Percentiles rank a stretch among this genome's conserved stretches.
These are phyloP conservation scores for Meta bourneti DNA, from an alignment of 2,888 invertebrate genomes.

Conservation along the genomic window DNA sequence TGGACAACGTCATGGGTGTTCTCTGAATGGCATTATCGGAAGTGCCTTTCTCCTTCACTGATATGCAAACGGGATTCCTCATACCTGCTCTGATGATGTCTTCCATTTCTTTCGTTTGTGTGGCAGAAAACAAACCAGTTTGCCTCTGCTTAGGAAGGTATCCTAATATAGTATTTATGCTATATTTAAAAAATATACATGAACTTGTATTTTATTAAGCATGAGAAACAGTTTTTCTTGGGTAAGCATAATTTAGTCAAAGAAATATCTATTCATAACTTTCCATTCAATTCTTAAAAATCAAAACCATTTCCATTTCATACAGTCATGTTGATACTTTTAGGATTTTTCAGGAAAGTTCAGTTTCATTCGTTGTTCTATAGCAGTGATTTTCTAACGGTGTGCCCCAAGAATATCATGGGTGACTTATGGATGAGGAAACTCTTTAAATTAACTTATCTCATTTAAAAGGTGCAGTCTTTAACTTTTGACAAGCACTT, in stretches of 20 bases:
- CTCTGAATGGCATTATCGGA: conserved; percentile 78
- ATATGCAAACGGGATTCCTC: conserved; percentile 93
- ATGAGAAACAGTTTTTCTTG: background rate
- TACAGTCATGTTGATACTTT: background rate
- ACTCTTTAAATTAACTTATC: no score
- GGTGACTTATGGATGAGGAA: no score
- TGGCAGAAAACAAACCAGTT: conserved; percentile 99
- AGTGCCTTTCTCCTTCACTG: conserved; percentile 92
- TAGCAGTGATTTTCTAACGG: no score
- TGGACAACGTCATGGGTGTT: conserved; percentile 83
- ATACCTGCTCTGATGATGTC: conserved; percentile 95
- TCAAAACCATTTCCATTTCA: background rate
- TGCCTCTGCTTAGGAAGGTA: conserved; percentile 95
- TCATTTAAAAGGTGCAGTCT: no score
- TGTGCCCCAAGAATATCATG: no score
- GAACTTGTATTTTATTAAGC: background rate
- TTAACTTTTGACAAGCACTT: no score
- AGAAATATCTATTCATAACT: background rate
- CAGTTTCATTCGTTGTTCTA: no score
- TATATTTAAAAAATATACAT: conserved; percentile 77
- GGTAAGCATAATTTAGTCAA: background rate
- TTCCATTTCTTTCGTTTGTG: conserved; percentile 96
- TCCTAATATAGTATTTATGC: conserved; percentile 92
- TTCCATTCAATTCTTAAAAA: background rate
- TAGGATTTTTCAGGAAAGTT: no score